Base-by-base conservation (phyloP, 92 coral and sea anemone genomes). In the Epizoanthus illoricatus region DNA sequence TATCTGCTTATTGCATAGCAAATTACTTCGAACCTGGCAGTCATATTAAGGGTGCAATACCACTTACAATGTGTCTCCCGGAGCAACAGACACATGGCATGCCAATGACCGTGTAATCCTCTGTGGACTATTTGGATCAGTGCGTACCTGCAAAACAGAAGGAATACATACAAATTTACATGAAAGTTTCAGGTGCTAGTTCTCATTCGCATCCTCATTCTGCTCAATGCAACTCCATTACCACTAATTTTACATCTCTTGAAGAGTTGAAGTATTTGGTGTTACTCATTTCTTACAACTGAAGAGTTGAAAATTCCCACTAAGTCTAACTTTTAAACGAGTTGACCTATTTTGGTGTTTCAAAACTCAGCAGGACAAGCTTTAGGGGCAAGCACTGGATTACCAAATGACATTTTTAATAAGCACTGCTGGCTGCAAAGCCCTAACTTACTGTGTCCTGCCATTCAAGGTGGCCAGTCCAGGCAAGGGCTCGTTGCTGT, bases 391-490 rank as follows among this genome's bases (percentile, higher is more conserved):
- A 28, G 33, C 33, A 28, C 33, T 28, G 33, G 33, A 28, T 28
- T 28, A 28, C 33, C 33, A 28, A 28, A 28, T 28, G 33, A 28
- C 33, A 28, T 28, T 28, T 28, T 28, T 1, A 28, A 28, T 28
- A 28, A 28, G 33, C 33, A 28, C 33, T 28, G 33, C 64, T 56
- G 36, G 39, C 5, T 16, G 5, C 17, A 7, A 56, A n/a, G 54
- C 39, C 16, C 15, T 11, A 23, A 69, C 93, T 87, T 84, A 94
- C 98, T 63, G 94, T 86, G 69, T 94, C 98, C 64, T 86, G 90
- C 98, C 98, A 94, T 81, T 94, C 97, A 43, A 94, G 81, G 61
- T 80, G 89, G 5, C 98, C 98, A 0, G 92, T 92, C 98, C 98
- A 94, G 16, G 93, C 97, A 3, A 92, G 81, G 7, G 84, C 64